Conservation (phyloP, 1,140 invertebrate genomes). For the Leptonema lineaticorne region DNA sequence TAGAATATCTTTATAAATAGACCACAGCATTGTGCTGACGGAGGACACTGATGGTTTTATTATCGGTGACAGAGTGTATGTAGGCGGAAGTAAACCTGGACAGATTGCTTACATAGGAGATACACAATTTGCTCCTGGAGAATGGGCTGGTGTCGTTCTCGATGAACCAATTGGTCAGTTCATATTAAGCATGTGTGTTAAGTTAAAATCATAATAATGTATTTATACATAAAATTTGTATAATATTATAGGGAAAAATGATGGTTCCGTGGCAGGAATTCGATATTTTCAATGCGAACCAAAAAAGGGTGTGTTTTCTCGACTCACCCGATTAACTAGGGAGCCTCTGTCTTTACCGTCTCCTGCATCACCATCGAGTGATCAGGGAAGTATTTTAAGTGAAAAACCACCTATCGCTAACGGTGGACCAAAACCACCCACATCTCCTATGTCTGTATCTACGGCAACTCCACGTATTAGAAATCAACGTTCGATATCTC, state of each 20-base stretch:
- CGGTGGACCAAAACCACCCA: constrained; percentile 27
- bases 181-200: background rate
- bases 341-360: constrained; percentile 60
- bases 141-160: constrained; percentile 96
- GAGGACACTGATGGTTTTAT: constrained; percentile 94
- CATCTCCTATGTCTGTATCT: constrained; percentile 42
- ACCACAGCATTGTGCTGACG: constrained; percentile 80
- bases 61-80: constrained; percentile 92
- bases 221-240: constrained; percentile 6
- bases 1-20: constrained; percentile 54
- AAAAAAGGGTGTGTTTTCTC: constrained; percentile 90
- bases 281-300: constrained; percentile 94
- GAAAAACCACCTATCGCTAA: constrained; percentile 9
- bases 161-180: constrained; percentile 84
- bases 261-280: constrained; percentile 90
- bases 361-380: constrained; percentile 50
- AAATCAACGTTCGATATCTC: constrained; percentile 43
- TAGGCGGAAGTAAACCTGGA: constrained; percentile 92
- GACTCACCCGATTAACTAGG: constrained; percentile 82
- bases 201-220: background rate
- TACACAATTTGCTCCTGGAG: constrained; percentile 92
- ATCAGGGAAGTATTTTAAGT: constrained; percentile 49
- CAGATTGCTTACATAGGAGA: constrained; percentile 97
- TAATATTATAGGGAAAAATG: constrained; percentile 83
- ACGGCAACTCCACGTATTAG: constrained; percentile 49